Evolutionary conservation across 2,113 vertebrate genomes (phyloP).

Genomic region (Caranx ignobilis): DNA sequence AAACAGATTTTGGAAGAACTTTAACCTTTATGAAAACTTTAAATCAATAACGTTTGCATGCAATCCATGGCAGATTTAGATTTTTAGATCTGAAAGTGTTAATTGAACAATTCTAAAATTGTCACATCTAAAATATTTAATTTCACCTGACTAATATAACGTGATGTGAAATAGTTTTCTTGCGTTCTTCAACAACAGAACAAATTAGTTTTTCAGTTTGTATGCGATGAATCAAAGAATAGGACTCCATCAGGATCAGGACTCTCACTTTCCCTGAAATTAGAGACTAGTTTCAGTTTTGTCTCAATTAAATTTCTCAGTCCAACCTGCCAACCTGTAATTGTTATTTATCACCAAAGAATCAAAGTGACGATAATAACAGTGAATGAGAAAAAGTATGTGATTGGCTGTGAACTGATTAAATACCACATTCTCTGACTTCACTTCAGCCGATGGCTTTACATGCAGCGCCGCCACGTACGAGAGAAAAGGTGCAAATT

Average conservation of each 20-base stretch:
- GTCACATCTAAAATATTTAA: no score
- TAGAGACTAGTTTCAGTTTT: no score
- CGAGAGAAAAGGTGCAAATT: conserved; percentile 6
- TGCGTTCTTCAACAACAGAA: not conserved
- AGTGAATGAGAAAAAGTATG: not conserved
- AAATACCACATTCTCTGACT: conserved; percentile 19
- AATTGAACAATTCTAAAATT: not conserved
- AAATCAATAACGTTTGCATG: no score
- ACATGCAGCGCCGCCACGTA: not conserved
- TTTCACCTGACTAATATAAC: not conserved
- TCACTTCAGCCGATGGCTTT: not conserved
- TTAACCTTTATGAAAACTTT: no score
- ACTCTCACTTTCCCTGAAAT: no score
- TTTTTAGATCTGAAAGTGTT: not conserved
- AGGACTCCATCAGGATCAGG: no score
- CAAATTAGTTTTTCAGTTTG: not conserved
- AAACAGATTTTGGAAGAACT: no score
- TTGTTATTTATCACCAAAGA: not conserved
- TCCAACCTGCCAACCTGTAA: not conserved
- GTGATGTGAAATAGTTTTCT: no score
- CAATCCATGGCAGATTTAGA: not conserved
- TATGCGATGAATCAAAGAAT: no score
- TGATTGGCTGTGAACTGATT: not conserved
- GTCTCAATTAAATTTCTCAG: no score
- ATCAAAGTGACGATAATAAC: not conserved